These are phyloP conservation scores for Eidolon helvum DNA, from an alignment of 2,113 vertebrate species.

Conservation along the genomic window DNA sequence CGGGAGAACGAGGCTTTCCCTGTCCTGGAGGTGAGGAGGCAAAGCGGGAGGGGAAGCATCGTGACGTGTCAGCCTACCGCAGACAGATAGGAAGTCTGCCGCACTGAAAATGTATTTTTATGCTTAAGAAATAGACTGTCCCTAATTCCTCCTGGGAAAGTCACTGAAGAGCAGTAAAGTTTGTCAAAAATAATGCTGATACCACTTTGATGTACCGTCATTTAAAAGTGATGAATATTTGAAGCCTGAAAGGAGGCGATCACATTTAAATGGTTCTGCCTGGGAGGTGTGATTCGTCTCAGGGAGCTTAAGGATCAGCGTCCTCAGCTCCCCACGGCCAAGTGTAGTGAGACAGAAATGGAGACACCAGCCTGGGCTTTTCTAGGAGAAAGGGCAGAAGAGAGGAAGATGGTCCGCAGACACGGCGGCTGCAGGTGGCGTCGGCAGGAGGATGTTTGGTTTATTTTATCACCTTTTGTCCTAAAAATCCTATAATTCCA, in stretches of 20 bases:
- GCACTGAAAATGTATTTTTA: constrained; percentile 22
- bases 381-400: not conserved
- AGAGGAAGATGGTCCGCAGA: not conserved
- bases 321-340: not conserved
- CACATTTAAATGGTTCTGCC: not conserved
- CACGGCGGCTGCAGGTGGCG: not conserved
- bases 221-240: not conserved
- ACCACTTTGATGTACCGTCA: not conserved
- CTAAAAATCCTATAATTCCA: not conserved
- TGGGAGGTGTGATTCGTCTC: not conserved
- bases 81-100: constrained; percentile 32
- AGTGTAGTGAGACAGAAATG: not conserved
- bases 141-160: constrained; percentile 13
- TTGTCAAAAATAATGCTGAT: constrained; percentile 58
- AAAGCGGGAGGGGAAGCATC: not conserved
- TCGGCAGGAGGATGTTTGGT: not conserved
- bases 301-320: rapidly evolving
- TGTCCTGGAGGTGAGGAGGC: not conserved
- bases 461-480: not conserved
- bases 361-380: not conserved
- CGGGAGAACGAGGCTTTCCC: not conserved
- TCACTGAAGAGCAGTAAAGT: constrained; percentile 58
- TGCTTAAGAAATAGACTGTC: not conserved
- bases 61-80: not conserved
- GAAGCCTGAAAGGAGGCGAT: not conserved